Conservation (phyloP, 1,140 invertebrate genomes). For the Portunus trituberculatus region DNA sequence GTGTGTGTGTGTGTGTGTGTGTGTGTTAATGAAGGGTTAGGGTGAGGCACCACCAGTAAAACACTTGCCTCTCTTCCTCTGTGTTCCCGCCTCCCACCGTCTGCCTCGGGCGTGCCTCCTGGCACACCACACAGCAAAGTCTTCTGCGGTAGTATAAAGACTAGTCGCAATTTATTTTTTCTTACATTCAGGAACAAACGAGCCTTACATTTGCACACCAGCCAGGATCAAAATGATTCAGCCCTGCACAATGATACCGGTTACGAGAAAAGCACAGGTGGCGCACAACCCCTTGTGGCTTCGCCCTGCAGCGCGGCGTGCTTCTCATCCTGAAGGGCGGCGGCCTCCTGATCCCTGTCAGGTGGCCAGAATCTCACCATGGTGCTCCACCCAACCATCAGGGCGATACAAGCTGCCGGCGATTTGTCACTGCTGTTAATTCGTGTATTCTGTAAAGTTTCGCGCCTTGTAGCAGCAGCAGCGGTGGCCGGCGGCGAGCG, state of each 20-base stretch:
- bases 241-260: too few species aligned
- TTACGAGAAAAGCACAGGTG: too few species aligned
- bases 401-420: background rate
- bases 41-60: background rate
- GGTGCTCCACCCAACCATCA: background rate
- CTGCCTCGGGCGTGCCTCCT: background rate
- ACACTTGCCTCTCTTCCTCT: too few species aligned
- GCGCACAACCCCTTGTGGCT: too few species aligned
- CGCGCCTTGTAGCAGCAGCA: background rate
- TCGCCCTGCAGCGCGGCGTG: too few species aligned
- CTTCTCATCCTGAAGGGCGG: background rate
- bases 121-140: too few species aligned
- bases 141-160: too few species aligned
- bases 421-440: slow-evolving; percentile 19
- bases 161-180: too few species aligned
- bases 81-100: background rate
- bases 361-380: background rate
- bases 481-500: background rate
- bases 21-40: background rate
- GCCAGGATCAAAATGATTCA: too few species aligned
- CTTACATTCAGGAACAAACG: too few species aligned
- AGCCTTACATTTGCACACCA: too few species aligned
- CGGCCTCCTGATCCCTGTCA: background rate
- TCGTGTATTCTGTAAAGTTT: slow-evolving; percentile 5
- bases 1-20: slow-evolving; percentile 43